Conservation (phyloP, 2,888 invertebrate species). For the Cactoblastis cactorum region DNA sequence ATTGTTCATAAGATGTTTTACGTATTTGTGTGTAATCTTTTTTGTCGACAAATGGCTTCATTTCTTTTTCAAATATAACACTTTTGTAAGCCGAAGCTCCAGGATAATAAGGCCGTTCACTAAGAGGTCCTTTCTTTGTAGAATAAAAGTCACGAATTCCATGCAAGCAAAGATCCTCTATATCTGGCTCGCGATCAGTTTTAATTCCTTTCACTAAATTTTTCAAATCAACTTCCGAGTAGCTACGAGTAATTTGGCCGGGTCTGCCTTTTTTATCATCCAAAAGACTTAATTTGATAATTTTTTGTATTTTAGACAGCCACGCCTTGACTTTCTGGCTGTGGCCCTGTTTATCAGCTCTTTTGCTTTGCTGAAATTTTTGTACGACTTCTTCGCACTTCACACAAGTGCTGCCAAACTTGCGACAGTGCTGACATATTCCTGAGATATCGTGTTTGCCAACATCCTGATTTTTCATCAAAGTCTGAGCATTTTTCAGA, state of each 20-base stretch:
- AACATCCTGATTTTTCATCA: conserved; percentile 35
- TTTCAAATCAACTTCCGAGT: conserved; percentile 23
- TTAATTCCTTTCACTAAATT: conserved; percentile 17
- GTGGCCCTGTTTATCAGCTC: conserved; percentile 26
- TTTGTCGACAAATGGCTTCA: background rate
- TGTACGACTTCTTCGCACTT: conserved; percentile 42
- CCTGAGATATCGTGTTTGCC: conserved; percentile 38
- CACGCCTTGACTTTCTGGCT: conserved; percentile 27
- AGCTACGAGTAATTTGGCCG: conserved; percentile 11
- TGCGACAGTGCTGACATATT: conserved; percentile 50
- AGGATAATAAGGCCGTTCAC: background rate
- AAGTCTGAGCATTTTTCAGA: conserved; percentile 37
- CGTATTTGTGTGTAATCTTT: background rate
- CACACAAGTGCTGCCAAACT: conserved; percentile 34
- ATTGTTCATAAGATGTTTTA: background rate
- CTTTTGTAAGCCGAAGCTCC: background rate
- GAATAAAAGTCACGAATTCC: background rate
- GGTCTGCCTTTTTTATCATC: conserved; percentile 16
- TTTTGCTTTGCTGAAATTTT: conserved; percentile 37
- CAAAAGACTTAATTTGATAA: conserved; percentile 23
- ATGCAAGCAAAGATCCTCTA: conserved; percentile 11
- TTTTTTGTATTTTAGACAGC: conserved; percentile 30
- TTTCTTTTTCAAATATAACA: background rate
- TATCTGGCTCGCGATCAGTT: conserved; percentile 12
- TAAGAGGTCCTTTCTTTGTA: background rate